Evolutionary conservation across 2,113 vertebrate genomes (phyloP).

Genomic region (Upupa epops): DNA sequence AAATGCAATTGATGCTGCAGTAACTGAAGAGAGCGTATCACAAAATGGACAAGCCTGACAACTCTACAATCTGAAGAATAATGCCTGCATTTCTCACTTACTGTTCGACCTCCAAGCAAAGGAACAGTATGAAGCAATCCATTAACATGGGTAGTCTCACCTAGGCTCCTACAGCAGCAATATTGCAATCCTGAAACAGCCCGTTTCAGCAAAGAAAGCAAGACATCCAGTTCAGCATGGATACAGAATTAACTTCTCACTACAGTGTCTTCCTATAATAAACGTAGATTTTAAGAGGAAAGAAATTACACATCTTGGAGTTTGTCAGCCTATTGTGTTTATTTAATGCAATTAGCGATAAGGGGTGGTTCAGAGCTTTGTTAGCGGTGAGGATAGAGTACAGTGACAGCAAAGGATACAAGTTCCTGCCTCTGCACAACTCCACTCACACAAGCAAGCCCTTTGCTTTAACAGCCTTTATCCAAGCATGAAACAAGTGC

Average conservation of each 20-base stretch:
- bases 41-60: background rate
- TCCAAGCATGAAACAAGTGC: background rate
- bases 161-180: background rate
- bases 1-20: background rate
- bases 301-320: background rate
- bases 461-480: background rate
- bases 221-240: background rate
- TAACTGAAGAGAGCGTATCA: background rate
- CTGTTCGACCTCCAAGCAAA: background rate
- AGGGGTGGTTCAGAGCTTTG: background rate
- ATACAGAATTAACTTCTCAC: background rate
- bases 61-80: background rate
- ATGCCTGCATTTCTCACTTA: background rate
- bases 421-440: background rate
- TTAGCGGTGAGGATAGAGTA: background rate
- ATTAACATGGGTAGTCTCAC: background rate
- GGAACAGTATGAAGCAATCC: background rate
- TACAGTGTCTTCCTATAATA: background rate
- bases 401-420: fast-evolving
- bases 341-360: conserved; percentile 4
- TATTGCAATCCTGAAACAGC: background rate
- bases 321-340: background rate
- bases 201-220: background rate
- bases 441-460: background rate
- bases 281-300: background rate